A percentile compares a stretch with the other conserved stretches of the same genome.
phyloP scores from a whole-genome alignment of 2,113 vertebrate species.

The Lucifuga dentata region DNA sequence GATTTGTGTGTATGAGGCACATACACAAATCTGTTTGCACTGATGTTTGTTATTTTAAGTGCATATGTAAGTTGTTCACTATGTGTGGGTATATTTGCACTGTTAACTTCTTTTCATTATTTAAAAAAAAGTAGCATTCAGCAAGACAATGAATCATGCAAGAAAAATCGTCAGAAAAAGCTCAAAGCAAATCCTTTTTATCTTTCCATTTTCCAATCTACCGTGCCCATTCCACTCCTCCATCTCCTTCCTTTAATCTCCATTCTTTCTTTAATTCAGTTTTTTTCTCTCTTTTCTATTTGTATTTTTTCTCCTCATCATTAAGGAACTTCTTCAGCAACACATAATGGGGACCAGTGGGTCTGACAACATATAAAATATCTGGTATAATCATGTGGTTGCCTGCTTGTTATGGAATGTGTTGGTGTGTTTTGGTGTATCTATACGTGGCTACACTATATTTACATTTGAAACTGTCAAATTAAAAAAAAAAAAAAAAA shows the following conservation, averaged over 20 bases:
- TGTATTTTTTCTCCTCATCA: constrained; percentile 9
- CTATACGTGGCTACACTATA: no score
- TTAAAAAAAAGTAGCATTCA: constrained; percentile 32
- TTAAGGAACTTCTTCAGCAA: neutral
- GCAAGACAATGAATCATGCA: constrained; percentile 8
- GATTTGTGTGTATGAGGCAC: neutral
- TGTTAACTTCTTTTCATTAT: constrained; percentile 35
- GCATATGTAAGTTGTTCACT: neutral
- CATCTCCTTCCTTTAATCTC: constrained; percentile 1
- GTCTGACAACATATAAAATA: no score
- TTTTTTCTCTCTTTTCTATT: neutral
- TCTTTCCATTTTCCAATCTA: constrained; percentile 23
- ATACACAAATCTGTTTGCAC: no score
- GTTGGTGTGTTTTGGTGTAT: no score
- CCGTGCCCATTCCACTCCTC: neutral
- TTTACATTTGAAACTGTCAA: no score
- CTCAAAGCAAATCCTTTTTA: neutral
- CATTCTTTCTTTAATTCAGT: neutral
- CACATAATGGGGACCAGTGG: neutral
- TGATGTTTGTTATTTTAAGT: neutral
- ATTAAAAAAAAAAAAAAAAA: no score
- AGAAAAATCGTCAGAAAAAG: neutral
- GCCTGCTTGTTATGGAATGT: no score
- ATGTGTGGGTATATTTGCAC: neutral
- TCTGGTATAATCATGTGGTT: no score